These are phyloP conservation scores for Saimiri boliviensis DNA, from an alignment of 2,113 vertebrate genomes.

Conservation along the genomic window DNA sequence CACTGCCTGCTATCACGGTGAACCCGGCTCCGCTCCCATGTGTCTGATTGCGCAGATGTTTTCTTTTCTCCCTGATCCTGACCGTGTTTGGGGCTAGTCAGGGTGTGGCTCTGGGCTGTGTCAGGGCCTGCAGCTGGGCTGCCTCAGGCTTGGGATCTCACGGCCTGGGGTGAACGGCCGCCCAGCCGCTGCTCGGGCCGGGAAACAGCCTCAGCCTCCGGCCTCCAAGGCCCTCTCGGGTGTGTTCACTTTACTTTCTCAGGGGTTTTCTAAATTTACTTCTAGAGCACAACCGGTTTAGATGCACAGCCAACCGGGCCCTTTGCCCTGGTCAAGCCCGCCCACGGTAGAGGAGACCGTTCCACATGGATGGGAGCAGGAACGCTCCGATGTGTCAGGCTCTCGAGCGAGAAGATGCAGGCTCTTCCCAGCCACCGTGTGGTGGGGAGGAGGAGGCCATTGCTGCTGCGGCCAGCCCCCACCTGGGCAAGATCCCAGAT, in stretches of 20 bases:
- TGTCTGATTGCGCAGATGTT: slow-evolving; percentile 69
- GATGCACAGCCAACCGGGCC: background rate
- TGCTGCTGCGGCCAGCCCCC: background rate
- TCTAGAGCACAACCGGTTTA: background rate
- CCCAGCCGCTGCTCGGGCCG: too few relatives aligned
- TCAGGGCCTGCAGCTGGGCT: too few relatives aligned
- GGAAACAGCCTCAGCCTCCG: too few relatives aligned
- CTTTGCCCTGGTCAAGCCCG: background rate
- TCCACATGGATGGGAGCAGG: background rate
- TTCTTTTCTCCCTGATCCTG: background rate
- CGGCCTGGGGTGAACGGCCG: too few relatives aligned
- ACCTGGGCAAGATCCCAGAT: background rate
- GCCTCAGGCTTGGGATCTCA: too few relatives aligned
- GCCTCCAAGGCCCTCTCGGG: too few relatives aligned
- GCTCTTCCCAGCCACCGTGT: background rate
- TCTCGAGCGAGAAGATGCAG: background rate
- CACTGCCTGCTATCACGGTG: slow-evolving; percentile 64
- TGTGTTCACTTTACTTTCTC: background rate
- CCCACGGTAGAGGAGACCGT: background rate
- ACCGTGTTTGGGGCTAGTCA: background rate
- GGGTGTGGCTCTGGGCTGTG: too few relatives aligned
- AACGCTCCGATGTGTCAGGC: background rate
- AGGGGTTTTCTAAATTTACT: background rate
- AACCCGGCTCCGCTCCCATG: slow-evolving; percentile 69
- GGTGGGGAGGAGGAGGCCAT: background rate